These are phyloP conservation scores for Porites lutea DNA, from an alignment of 64 coral and sea anemone species.

Conservation along the genomic window DNA sequence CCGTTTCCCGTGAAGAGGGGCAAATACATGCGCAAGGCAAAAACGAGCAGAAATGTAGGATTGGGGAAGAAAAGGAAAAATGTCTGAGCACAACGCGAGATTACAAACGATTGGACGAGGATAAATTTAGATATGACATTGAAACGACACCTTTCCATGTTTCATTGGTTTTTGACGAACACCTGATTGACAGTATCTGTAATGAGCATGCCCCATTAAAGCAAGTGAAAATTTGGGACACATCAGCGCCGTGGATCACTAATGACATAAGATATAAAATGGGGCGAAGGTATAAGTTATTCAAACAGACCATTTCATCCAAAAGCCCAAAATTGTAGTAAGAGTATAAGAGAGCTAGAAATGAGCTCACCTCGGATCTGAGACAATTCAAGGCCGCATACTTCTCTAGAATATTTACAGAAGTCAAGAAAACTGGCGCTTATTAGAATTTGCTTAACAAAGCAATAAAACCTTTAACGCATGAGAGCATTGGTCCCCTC, in stretches of 20 bases:
- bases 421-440: conserved; percentile 26
- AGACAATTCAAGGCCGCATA: conserved; percentile 2
- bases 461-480: not conserved
- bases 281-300: not conserved
- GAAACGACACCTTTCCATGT: not conserved
- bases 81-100: too few relatives aligned
- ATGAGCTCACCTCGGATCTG: not conserved
- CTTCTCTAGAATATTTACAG: conserved; percentile 22
- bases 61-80: too few relatives aligned
- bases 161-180: not conserved
- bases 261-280: not conserved
- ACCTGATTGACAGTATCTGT: not conserved
- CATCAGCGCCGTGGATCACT: not conserved
- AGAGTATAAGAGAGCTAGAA: not conserved
- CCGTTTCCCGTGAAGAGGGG: too few relatives aligned
- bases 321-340: not conserved
- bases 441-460: conserved; percentile 30
- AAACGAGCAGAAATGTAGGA: too few relatives aligned
- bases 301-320: not conserved
- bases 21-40: too few relatives aligned
- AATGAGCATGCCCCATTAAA: not conserved
- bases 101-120: too few relatives aligned
- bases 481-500: not conserved
- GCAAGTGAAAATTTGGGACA: not conserved
- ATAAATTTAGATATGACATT: too few relatives aligned